A percentile compares a stretch with the other conserved stretches of the same genome.
These are phyloP conservation scores for Oscheius sp. DNA, from an alignment of 2,888 invertebrate species.

Conservation along the genomic window DNA sequence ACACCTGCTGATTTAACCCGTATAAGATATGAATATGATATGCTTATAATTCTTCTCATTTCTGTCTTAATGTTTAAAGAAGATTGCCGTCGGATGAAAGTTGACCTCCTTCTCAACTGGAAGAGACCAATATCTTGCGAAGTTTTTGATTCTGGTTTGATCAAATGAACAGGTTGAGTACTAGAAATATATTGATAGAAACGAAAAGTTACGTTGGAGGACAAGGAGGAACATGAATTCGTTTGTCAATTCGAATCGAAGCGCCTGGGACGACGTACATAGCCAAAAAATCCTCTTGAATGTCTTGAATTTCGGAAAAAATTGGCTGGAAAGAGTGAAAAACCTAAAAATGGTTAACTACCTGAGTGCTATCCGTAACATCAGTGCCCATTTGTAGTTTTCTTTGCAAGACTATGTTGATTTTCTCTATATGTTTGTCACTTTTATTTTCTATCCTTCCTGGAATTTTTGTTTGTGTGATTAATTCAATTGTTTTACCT, in stretches of 20 bases:
- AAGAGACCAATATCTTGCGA: slow-evolving; percentile 33
- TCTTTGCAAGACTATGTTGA: slow-evolving; percentile 50
- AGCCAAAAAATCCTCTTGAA: slow-evolving; percentile 62
- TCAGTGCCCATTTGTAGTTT: slow-evolving; percentile 42
- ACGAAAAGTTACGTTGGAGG: slow-evolving; percentile 49
- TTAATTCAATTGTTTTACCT: slow-evolving; percentile 35
- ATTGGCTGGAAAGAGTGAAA: slow-evolving; percentile 34
- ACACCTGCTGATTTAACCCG: slow-evolving; percentile 43
- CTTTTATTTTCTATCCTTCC: slow-evolving; percentile 62
- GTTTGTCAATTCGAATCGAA: slow-evolving; percentile 58
- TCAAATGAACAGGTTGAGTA: slow-evolving; percentile 32
- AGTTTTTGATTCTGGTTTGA: slow-evolving; percentile 17
- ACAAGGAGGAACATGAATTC: slow-evolving; percentile 58
- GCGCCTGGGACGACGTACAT: slow-evolving; percentile 62
- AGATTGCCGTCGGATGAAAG: not conserved
- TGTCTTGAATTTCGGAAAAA: slow-evolving; percentile 43
- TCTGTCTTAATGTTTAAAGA: slow-evolving; percentile 20
- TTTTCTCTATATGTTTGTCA: slow-evolving; percentile 58
- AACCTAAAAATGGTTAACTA: slow-evolving; percentile 16
- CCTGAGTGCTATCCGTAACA: slow-evolving; percentile 35
- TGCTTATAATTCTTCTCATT: slow-evolving; percentile 36
- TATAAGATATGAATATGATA: slow-evolving; percentile 38
- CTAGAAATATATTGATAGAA: slow-evolving; percentile 18
- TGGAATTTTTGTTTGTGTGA: slow-evolving; percentile 24
- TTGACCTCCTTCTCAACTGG: slow-evolving; percentile 37